These are phyloP conservation scores for Coturnix japonica DNA, from an alignment of 2,113 vertebrate genomes.

Conservation along the genomic window DNA sequence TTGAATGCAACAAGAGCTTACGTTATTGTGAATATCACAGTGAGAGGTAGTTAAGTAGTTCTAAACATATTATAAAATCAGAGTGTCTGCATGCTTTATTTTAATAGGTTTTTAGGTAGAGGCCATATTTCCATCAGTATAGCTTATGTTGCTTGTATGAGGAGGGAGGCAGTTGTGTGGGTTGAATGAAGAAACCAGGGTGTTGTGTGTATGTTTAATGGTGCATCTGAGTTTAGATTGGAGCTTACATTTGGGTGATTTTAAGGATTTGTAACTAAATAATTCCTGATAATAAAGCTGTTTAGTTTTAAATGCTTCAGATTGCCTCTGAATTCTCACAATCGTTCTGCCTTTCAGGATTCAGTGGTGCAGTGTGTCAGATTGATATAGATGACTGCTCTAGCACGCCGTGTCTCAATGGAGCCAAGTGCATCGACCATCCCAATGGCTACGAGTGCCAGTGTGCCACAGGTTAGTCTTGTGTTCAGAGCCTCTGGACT, in stretches of 20 bases:
- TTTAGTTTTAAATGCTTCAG: not conserved
- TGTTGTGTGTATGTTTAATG: not conserved
- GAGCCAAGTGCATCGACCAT: slow-evolving; percentile 92
- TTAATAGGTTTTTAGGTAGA: not conserved
- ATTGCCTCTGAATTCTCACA: not conserved
- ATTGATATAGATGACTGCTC: slow-evolving; percentile 95
- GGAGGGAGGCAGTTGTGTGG: not conserved
- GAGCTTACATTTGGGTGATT: not conserved
- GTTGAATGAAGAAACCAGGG: not conserved
- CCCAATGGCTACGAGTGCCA: slow-evolving; percentile 94
- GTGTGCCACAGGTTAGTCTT: slow-evolving; percentile 89
- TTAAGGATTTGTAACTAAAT: not conserved
- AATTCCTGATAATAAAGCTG: not conserved
- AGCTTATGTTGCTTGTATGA: not conserved
- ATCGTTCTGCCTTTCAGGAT: slow-evolving; percentile 77
- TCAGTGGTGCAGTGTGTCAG: slow-evolving; percentile 92
- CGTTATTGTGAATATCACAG: not conserved
- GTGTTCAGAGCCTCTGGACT: not conserved
- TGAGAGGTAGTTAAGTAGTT: not conserved
- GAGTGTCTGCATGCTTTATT: not conserved
- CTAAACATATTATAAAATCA: not conserved
- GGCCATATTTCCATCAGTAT: not conserved
- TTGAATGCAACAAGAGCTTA: not conserved
- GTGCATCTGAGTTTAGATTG: not conserved
- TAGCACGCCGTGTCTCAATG: slow-evolving; percentile 93